A percentile compares a stretch with the other conserved stretches of the same genome.
Evolutionary conservation across 2,797 vertebrate genomes (phyloP).

Genomic region (Dromococcyx pavoninus): DNA sequence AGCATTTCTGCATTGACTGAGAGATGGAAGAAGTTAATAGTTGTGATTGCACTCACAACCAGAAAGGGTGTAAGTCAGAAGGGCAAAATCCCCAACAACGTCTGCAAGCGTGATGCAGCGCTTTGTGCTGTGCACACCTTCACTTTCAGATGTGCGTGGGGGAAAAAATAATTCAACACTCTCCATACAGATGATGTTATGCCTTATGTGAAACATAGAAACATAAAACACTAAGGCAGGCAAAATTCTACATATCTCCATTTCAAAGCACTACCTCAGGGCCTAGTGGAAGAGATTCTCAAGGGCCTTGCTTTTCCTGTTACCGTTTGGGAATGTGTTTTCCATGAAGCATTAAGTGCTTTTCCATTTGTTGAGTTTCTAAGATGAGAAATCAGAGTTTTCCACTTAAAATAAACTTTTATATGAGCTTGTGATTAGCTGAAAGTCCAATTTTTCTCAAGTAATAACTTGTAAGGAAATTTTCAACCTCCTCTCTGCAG

Average conservation of each 20-base stretch:
- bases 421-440: neutral
- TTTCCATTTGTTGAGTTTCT: neutral
- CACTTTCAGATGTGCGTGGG: fast-evolving
- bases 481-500: neutral
- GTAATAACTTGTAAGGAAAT: neutral
- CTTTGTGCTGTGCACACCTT: neutral
- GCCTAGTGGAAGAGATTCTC: neutral
- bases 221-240: neutral
- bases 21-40: neutral
- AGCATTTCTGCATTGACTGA: neutral
- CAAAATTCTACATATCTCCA: neutral
- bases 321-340: neutral
- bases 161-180: neutral
- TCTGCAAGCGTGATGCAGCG: fast-evolving
- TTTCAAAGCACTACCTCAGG: neutral
- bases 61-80: neutral
- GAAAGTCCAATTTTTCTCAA: neutral
- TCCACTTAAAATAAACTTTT: neutral
- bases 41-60: neutral
- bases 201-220: neutral
- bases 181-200: neutral
- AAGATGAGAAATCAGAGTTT: neutral
- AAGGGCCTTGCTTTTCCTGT: neutral
- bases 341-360: neutral
- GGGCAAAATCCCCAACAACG: neutral